These are phyloP conservation scores for Pandemis cinnamomeana DNA, from an alignment of 2,888 invertebrate genomes.

Conservation along the genomic window DNA sequence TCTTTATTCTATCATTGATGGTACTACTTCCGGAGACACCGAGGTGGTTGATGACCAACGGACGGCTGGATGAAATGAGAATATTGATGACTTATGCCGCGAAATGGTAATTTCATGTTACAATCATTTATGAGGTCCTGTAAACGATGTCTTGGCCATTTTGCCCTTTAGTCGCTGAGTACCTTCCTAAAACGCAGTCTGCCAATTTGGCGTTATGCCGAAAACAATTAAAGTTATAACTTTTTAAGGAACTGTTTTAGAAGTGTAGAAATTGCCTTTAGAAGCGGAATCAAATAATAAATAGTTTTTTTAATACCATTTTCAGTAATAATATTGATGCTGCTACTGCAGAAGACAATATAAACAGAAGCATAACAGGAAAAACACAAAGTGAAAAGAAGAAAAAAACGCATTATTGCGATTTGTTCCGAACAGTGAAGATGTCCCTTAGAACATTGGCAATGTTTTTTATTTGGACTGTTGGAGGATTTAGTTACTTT, in stretches of 20 bases:
- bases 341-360: slow-evolving; percentile 53
- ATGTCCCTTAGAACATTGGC: slow-evolving; percentile 52
- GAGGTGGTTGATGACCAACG: slow-evolving; percentile 64
- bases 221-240: no score
- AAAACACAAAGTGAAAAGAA: slow-evolving; percentile 50
- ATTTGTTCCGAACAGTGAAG: slow-evolving; percentile 59
- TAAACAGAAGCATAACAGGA: slow-evolving; percentile 52
- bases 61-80: slow-evolving; percentile 55
- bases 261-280: neutral
- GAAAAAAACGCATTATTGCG: slow-evolving; percentile 50
- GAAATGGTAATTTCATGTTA: slow-evolving; percentile 52
- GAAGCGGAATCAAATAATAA: neutral
- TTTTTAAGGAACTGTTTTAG: no score
- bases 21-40: slow-evolving; percentile 65
- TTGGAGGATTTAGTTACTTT: slow-evolving; percentile 57
- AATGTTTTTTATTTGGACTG: slow-evolving; percentile 55
- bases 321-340: slow-evolving; percentile 59
- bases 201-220: no score
- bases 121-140: neutral
- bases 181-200: no score
- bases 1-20: slow-evolving; percentile 51
- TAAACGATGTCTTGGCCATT: no score
- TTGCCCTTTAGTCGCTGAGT: no score
- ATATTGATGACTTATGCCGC: slow-evolving; percentile 59
- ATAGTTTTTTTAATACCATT: neutral